These are phyloP conservation scores for Hypotaenidia okinawae DNA, from an alignment of 2,797 vertebrate species.

Conservation along the genomic window DNA sequence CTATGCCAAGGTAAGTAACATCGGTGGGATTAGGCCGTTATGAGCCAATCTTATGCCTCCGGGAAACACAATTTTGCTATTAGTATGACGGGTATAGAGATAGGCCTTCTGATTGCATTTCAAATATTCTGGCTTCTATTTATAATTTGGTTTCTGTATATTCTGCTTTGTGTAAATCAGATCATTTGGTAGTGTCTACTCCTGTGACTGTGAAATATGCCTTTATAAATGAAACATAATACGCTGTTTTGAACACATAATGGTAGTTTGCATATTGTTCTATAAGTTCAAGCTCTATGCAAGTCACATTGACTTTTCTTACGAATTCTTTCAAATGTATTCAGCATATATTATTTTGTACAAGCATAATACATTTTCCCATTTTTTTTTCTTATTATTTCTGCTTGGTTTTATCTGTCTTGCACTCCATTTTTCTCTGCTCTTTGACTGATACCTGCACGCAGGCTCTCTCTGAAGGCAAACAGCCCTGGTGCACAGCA, in stretches of 20 bases:
- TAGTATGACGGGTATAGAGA: not conserved
- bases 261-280: not conserved
- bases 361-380: not conserved
- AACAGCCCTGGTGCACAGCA: not conserved
- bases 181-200: slow-evolving; percentile 3
- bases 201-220: slow-evolving; percentile 1
- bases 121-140: slow-evolving; percentile 6
- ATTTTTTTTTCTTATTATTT: not conserved
- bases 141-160: not conserved
- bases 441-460: not conserved
- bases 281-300: not conserved
- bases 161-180: slow-evolving; percentile 21
- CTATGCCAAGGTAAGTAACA: slow-evolving; percentile 1
- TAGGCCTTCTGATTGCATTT: not conserved
- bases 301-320: not conserved
- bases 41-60: slow-evolving; percentile 21
- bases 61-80: slow-evolving; percentile 34
- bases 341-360: not conserved
- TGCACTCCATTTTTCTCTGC: not conserved
- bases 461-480: not conserved
- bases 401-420: not conserved
- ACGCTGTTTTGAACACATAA: not conserved
- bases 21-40: slow-evolving; percentile 27
- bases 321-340: not conserved
- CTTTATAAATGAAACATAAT: slow-evolving; percentile 51